Percentiles rank a stretch among this genome's conserved stretches.
Conservation (phyloP, 1,140 invertebrate species). For the Bursaphelenchus mucronatus region DNA sequence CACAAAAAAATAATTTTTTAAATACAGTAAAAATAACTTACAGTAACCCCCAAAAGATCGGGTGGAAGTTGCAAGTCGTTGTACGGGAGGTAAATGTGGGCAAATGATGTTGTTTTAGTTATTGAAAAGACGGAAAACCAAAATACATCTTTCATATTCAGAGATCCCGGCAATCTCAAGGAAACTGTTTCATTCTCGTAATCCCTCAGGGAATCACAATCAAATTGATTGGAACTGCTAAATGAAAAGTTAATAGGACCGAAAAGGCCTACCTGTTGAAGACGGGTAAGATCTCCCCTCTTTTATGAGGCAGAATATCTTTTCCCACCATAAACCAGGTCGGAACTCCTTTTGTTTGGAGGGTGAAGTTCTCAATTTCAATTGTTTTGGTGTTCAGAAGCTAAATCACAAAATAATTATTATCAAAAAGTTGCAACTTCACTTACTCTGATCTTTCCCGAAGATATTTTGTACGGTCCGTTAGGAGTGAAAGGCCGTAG, state of each 20-base stretch:
- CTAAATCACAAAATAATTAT: conserved; percentile 30
- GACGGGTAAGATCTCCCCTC: conserved; percentile 55
- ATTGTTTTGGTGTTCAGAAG: conserved; percentile 57
- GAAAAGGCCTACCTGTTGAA: conserved; percentile 45
- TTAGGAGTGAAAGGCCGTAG: conserved; percentile 43
- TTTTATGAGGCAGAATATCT: conserved; percentile 52
- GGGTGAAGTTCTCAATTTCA: conserved; percentile 47
- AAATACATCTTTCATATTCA: conserved; percentile 58
- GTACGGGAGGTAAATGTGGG: conserved; percentile 46
- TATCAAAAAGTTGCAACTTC: conserved; percentile 6
- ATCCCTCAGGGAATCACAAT: conserved; percentile 54
- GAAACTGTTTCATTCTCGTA: conserved; percentile 54
- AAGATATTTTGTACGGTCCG: conserved; percentile 39
- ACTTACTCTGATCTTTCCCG: conserved; percentile 46
- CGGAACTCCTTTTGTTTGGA: conserved; percentile 42
- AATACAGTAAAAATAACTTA: conserved; percentile 27
- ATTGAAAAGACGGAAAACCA: conserved; percentile 56
- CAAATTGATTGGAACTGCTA: conserved; percentile 36
- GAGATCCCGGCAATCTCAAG: conserved; percentile 44
- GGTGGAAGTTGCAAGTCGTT: conserved; percentile 52
- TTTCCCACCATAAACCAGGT: conserved; percentile 59
- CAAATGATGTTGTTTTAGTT: conserved; percentile 30
- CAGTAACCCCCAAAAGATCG: conserved; percentile 37
- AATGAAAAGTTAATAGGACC: conserved; percentile 10
- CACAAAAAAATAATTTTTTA: conserved; percentile 3